phyloP scores from a whole-genome alignment of 2,113 vertebrate genomes.

The Alethe diademata region DNA sequence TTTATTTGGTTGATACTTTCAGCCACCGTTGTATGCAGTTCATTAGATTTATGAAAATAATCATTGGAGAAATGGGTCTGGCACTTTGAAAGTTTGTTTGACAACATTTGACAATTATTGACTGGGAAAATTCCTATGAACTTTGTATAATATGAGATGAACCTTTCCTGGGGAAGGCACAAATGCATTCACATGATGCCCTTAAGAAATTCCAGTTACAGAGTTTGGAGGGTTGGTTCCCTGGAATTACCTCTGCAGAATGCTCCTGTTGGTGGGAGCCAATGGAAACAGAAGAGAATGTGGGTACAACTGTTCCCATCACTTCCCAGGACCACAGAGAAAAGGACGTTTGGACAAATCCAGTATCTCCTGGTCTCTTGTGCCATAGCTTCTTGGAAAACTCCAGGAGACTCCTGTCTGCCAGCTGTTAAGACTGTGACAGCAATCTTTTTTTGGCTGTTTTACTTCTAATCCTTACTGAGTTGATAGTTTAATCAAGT shows the following conservation, averaged over 20 bases:
- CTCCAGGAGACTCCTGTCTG: neutral
- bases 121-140: neutral
- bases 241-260: neutral
- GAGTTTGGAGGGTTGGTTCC: neutral
- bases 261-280: neutral
- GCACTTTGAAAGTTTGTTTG: neutral
- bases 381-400: neutral
- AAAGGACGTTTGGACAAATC: neutral
- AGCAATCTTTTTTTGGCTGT: neutral
- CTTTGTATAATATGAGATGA: neutral
- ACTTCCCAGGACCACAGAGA: neutral
- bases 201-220: neutral
- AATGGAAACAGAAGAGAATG: neutral
- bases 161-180: neutral
- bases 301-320: neutral
- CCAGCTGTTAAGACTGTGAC: neutral
- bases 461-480: neutral
- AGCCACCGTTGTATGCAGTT: neutral
- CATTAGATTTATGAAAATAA: neutral
- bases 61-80: neutral
- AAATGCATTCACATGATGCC: neutral
- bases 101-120: neutral
- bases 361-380: neutral
- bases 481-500: neutral
- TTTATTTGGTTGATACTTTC: neutral